Conservation (phyloP, 2,888 invertebrate genomes). For the Tetranychus piercei region DNA sequence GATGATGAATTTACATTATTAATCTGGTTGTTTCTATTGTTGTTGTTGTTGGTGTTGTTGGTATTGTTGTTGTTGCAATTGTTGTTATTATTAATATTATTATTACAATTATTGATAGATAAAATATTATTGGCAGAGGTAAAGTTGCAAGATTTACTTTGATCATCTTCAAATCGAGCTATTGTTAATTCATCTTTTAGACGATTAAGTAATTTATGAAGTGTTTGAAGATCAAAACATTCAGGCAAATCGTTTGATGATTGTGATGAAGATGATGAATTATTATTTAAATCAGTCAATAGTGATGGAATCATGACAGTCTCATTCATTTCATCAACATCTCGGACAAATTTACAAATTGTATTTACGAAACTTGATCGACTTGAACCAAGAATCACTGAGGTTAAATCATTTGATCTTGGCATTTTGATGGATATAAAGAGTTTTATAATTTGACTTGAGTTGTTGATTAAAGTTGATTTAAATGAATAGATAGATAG, state of each 20-base stretch:
- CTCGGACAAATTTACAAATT: constrained; percentile 9
- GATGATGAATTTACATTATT: background rate
- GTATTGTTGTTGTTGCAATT: too few relatives aligned
- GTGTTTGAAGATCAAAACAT: background rate
- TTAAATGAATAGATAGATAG: too few relatives aligned
- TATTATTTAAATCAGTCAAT: constrained; percentile 1
- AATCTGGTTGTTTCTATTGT: background rate
- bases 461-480: too few relatives aligned
- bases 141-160: background rate
- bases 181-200: constrained; percentile 2
- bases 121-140: background rate
- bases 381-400: background rate
- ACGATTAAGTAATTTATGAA: constrained; percentile 4
- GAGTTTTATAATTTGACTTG: too few relatives aligned
- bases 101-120: background rate
- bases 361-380: background rate
- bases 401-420: background rate
- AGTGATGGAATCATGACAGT: background rate
- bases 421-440: background rate
- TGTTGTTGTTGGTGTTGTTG: background rate
- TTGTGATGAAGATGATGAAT: background rate
- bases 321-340: constrained; percentile 7
- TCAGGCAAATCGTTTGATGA: background rate
- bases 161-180: constrained; percentile 1
- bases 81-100: background rate